phyloP scores from a whole-genome alignment of 1,140 invertebrate species.

The Drosophila sproati region DNA sequence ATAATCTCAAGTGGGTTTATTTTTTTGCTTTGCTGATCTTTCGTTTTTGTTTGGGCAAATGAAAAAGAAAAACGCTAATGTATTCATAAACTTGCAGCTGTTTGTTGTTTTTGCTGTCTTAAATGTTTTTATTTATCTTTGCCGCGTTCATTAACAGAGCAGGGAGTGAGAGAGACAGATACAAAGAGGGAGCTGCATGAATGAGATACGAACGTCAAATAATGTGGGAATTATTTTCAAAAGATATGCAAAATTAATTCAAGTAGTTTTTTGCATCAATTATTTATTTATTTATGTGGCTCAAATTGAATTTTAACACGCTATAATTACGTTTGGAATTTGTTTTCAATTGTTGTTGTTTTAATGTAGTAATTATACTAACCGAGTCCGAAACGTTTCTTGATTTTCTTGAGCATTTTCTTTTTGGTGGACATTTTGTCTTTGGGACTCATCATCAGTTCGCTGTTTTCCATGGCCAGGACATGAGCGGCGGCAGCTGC shows the following conservation, averaged over 20 bases:
- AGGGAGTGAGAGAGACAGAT: constrained; percentile 3
- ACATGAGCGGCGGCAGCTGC: constrained; percentile 68
- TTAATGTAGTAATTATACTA: constrained; percentile 63
- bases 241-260: constrained; percentile 50
- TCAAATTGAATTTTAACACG: constrained; percentile 63
- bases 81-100: constrained; percentile 59
- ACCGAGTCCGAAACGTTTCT: constrained; percentile 85
- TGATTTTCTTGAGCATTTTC: constrained; percentile 86
- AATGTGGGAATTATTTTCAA: constrained; percentile 68
- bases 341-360: background rate
- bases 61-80: constrained; percentile 60
- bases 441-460: constrained; percentile 74
- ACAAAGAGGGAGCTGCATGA: constrained; percentile 28
- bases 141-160: constrained; percentile 68
- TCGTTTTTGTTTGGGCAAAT: constrained; percentile 30
- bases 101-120: constrained; percentile 34
- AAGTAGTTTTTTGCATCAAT: constrained; percentile 46
- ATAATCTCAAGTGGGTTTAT: constrained; percentile 61
- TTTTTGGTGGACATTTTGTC: constrained; percentile 84
- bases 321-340: constrained; percentile 42
- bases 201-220: constrained; percentile 60
- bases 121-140: constrained; percentile 71
- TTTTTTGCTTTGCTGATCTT: constrained; percentile 42
- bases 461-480: constrained; percentile 67
- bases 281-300: constrained; percentile 64